Evolutionary conservation across 1,140 invertebrate genomes (phyloP).

Genomic region (Zaprionus nigranus): DNA sequence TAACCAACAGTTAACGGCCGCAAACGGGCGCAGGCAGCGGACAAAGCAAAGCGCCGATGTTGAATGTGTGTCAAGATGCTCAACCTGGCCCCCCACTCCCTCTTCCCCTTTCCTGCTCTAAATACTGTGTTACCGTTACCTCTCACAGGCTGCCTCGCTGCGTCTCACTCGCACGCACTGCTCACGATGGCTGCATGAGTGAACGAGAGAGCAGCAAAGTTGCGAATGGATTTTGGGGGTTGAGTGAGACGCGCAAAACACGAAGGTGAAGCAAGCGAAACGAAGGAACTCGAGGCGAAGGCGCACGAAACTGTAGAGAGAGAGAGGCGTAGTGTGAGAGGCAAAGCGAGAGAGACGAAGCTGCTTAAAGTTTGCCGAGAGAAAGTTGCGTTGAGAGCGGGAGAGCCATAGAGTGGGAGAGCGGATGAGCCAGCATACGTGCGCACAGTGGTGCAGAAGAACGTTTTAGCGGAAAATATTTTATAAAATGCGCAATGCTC

Average conservation of each 20-base stretch:
- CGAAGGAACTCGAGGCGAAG: neutral
- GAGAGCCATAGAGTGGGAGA: slow-evolving; percentile 15
- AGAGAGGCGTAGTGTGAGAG: too few species aligned
- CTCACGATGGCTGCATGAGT: neutral
- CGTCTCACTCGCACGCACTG: slow-evolving; percentile 34
- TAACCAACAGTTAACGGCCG: slow-evolving; percentile 73
- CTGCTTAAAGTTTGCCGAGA: slow-evolving; percentile 50
- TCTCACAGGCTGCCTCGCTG: slow-evolving; percentile 49
- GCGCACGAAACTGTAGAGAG: neutral
- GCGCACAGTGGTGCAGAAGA: too few species aligned
- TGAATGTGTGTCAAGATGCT: slow-evolving; percentile 72
- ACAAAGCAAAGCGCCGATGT: neutral
- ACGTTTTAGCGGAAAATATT: too few species aligned
- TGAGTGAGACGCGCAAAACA: slow-evolving; percentile 47
- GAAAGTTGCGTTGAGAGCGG: slow-evolving; percentile 41
- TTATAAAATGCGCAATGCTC: too few species aligned
- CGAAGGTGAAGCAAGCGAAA: neutral
- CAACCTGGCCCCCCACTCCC: neutral
- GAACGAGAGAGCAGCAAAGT: slow-evolving; percentile 35
- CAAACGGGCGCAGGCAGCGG: slow-evolving; percentile 27
- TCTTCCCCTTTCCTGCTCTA: neutral
- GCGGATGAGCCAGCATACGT: neutral
- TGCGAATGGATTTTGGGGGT: slow-evolving; percentile 62
- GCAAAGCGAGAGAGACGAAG: slow-evolving; percentile 43
- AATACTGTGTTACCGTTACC: slow-evolving; percentile 46